phyloP scores from a whole-genome alignment of 2,113 vertebrate genomes.

The Epinephelus lanceolatus region DNA sequence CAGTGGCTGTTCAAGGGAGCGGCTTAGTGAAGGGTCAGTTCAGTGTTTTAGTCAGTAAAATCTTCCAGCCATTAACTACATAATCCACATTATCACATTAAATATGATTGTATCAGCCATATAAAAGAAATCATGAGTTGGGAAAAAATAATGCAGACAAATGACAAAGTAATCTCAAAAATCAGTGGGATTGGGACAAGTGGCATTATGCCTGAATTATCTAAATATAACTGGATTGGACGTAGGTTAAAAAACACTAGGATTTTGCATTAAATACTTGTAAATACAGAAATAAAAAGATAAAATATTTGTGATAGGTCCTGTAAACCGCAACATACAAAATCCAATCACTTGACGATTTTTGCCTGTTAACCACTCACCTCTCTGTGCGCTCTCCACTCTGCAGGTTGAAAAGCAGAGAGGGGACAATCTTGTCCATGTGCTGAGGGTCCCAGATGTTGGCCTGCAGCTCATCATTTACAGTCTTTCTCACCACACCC shows the following conservation, averaged over 20 bases:
- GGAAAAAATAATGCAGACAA: conserved; percentile 1
- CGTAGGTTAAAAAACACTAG: not conserved
- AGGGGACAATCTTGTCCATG: conserved; percentile 99
- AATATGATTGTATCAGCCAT: not conserved
- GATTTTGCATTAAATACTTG: not conserved
- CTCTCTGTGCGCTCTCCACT: conserved; percentile 92
- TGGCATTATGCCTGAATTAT: not conserved
- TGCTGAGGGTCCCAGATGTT: conserved; percentile 99
- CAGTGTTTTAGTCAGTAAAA: not conserved
- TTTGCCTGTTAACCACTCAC: conserved; percentile 71
- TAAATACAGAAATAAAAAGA: too few relatives aligned
- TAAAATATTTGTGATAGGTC: not conserved
- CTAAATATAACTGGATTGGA: too few relatives aligned
- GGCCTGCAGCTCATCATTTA: conserved; percentile 96
- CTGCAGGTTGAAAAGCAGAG: conserved; percentile 95
- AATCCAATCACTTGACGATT: not conserved
- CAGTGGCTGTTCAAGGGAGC: too few relatives aligned
- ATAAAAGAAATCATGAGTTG: not conserved
- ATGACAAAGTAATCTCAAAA: not conserved
- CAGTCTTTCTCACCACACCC: conserved; percentile 96
- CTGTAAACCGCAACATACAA: not conserved
- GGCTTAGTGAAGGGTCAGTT: too few relatives aligned
- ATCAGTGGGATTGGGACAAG: not conserved
- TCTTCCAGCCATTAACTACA: too few relatives aligned
- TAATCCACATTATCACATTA: not conserved